Conservation (phyloP, 2,797 vertebrate genomes). For the Tapirus indicus region DNA sequence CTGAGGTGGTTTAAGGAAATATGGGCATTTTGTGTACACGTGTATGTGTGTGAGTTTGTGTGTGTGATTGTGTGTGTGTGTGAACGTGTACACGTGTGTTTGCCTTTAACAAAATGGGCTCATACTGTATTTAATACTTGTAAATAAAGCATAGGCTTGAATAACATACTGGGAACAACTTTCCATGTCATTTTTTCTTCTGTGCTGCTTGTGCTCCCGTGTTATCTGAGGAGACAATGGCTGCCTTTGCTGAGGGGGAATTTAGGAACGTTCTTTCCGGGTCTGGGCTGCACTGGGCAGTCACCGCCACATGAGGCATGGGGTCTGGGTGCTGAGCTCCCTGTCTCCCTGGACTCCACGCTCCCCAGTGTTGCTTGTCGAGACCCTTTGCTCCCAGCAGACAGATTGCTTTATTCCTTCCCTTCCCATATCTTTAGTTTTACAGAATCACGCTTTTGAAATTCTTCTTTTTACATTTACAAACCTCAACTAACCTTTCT, state of each 20-base stretch:
- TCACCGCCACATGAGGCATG: rapidly evolving
- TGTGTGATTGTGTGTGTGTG: not conserved
- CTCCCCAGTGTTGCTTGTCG: not conserved
- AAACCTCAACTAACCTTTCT: not conserved
- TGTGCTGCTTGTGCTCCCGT: not conserved
- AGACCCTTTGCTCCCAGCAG: not conserved
- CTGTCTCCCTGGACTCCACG: not conserved
- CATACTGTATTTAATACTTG: not conserved
- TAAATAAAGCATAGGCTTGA: not conserved
- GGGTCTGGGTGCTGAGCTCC: not conserved
- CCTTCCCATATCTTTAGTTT: not conserved
- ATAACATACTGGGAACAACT: not conserved
- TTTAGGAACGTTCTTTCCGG: not conserved
- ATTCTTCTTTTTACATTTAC: not conserved
- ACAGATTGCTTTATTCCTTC: not conserved
- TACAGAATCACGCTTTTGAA: not conserved
- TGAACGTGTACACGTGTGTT: not conserved
- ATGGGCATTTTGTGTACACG: not conserved
- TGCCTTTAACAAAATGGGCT: not conserved
- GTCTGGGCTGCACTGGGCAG: not conserved
- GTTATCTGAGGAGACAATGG: not conserved
- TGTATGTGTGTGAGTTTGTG: no score
- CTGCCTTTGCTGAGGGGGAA: not conserved
- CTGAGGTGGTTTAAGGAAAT: not conserved
- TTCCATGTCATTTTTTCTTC: not conserved